Evolutionary conservation across 2,113 vertebrate species (phyloP), one percentile per base, ranked within the genome.

Genomic region (Campylorhamphus procurvoides): DNA sequence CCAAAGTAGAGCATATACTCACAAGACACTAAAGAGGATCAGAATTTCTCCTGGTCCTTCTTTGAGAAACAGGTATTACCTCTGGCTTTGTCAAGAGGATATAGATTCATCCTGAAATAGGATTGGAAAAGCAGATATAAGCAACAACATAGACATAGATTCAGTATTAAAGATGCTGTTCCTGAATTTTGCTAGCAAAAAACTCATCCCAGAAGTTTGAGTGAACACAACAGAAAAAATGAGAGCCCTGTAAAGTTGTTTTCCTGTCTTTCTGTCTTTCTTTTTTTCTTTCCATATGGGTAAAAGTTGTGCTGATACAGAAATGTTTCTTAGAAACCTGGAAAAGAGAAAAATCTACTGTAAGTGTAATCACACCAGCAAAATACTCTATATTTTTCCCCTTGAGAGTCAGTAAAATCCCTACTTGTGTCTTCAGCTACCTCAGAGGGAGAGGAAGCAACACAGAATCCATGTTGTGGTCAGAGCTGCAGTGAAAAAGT

Each of bases 21-120:
- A 76, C 72, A 87, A 58, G 55, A 67, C 40, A 33, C 50, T 91
- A 64, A 93, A 94, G 83, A 92, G 50, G 77, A 95, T 90, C 80
- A 82, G 87, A 83, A 77, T 84, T 90, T 93, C 37, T 86, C 69
- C 84, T 67, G 35, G 91, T 85, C 50, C 58, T 9, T 73, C 31
- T 76, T 87, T 85, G 71, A 81, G 58, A 39, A 86, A 66, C 46
- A 84, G 18, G 7, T 84, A 87, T 82, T 96, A 71, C 39, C 28
- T 73, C 24, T 80, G 89, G 18, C 35, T 96, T 92, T 95, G 53
- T 90, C 56, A 89, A 77, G 78, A 69, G 68, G 25, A 49, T 83
- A 79, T 58, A 74, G 47, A 56, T 50, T 27, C 25, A 68, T 83
- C 31, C 44, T 42, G 84, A 96, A 96, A 87, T 52, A 28, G n/a